Evolutionary conservation across 1,140 invertebrate genomes (phyloP).

Genomic region (Calliphora vicina): DNA sequence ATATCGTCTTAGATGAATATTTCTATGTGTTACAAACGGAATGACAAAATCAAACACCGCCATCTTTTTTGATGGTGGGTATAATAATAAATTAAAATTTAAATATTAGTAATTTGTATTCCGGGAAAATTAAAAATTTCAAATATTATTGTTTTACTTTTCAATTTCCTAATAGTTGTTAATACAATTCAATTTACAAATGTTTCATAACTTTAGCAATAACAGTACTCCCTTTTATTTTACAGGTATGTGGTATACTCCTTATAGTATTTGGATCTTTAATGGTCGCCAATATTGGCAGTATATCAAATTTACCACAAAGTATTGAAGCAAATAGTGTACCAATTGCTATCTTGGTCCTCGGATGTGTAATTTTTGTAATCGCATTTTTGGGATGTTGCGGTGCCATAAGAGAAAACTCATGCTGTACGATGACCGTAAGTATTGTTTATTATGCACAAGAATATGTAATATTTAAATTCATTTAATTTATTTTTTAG

Average conservation of each 20-base stretch:
- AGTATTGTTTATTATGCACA: conserved; percentile 46
- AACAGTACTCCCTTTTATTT: not conserved
- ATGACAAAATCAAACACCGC: too few relatives aligned
- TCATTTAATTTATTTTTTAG: conserved; percentile 62
- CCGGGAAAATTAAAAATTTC: too few relatives aligned
- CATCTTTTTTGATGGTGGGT: too few relatives aligned
- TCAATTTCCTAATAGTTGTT: too few relatives aligned
- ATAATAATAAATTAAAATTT: too few relatives aligned
- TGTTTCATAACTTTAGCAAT: too few relatives aligned
- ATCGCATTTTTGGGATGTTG: conserved; percentile 87
- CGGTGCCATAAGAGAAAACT: conserved; percentile 81
- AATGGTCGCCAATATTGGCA: conserved; percentile 65
- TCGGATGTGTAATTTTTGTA: conserved; percentile 77
- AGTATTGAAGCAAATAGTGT: conserved; percentile 65
- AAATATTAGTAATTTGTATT: too few relatives aligned
- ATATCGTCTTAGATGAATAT: too few relatives aligned
- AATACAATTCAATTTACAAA: too few relatives aligned
- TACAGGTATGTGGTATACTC: conserved; percentile 71
- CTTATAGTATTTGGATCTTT: conserved; percentile 70
- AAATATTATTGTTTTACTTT: too few relatives aligned
- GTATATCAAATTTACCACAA: conserved; percentile 64
- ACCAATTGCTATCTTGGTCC: conserved; percentile 73
- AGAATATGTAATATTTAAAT: not conserved
- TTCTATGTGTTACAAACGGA: too few relatives aligned
- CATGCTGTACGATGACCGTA: conserved; percentile 81